A percentile compares a stretch with the other conserved stretches of the same genome.
Conservation (phyloP, 2,888 invertebrate species). For the Strigamia crassipes region DNA sequence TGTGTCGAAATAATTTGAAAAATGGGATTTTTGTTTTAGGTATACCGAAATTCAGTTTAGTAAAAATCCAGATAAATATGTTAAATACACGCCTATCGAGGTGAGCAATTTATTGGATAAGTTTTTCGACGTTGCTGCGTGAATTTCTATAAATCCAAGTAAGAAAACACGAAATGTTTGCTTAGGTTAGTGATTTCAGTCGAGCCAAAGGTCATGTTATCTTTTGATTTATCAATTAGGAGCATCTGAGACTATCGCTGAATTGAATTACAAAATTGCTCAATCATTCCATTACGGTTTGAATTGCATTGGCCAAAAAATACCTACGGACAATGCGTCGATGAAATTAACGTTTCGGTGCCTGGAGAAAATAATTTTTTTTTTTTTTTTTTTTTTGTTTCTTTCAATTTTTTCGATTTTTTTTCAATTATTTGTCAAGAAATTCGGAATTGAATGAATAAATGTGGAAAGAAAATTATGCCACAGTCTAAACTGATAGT, state of each 20-base stretch:
- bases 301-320: neutral
- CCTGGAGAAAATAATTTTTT: too few relatives aligned
- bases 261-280: constrained; percentile 19
- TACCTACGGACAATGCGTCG: neutral
- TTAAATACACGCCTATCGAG: constrained; percentile 84
- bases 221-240: constrained; percentile 30
- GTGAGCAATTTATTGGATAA: constrained; percentile 82
- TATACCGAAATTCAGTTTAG: constrained; percentile 79
- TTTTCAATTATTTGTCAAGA: too few relatives aligned
- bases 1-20: neutral
- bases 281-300: neutral
- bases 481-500: neutral
- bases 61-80: constrained; percentile 91
- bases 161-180: neutral
- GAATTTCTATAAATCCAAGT: neutral
- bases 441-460: neutral
- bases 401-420: too few relatives aligned
- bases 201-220: neutral
- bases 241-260: constrained; percentile 25
- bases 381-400: too few relatives aligned
- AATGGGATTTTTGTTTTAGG: constrained; percentile 58
- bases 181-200: neutral
- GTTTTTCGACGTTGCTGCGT: constrained; percentile 86
- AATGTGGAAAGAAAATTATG: neutral
- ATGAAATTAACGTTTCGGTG: too few relatives aligned